Evolutionary conservation across 2,888 invertebrate genomes (phyloP), one percentile per base, ranked within the genome.

Genomic region (Spodoptera picta): DNA sequence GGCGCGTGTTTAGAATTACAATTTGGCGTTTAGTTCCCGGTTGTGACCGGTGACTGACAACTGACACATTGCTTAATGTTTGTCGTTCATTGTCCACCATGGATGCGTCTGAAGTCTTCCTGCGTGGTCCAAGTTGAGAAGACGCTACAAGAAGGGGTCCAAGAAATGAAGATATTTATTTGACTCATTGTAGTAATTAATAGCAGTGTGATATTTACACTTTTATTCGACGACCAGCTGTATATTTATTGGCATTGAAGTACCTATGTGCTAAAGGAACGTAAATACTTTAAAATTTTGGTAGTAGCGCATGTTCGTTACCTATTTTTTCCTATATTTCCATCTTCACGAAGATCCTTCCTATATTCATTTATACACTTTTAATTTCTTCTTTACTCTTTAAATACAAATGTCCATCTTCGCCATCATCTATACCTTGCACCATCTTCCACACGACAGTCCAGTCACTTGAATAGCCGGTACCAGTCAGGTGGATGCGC

Each of bases 401-500:
- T 24, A 14, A 3, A 3, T 10, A 0, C 3, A 3, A 4, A 2
- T 2, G 19, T 6, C 5, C 0, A 1, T 11, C 6, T 1, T 27
- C 78, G 76, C 80, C 55, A 36, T 4, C 31, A 43, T 53, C 42
- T 50, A 0, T 10, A 24, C 9, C 49, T 76, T 75, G 53, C 31
- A 27, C 71, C 71, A 36, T 31, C n/a, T 5, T 50, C 50, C 60
- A 49, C 48, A 66, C 54, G 68, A 72, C 50, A 36, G 64, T 75
- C 69, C 74, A 73, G 69, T 72, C 75, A 75, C 69, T 65, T 75
- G 74, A 73, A 71, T 69, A 74, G 67, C 61, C 63, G 53, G 76
- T 72, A 57, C 67, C 75, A 65, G 84, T 87, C 87, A 84, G 82
- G 85, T 83, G 82, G 79, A 79, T 54, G 60, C 81, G 79, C 75